Evolutionary conservation across 1,140 invertebrate species (phyloP), one percentile per base, ranked within the genome.

Genomic region (Belonocnema kinseyi): DNA sequence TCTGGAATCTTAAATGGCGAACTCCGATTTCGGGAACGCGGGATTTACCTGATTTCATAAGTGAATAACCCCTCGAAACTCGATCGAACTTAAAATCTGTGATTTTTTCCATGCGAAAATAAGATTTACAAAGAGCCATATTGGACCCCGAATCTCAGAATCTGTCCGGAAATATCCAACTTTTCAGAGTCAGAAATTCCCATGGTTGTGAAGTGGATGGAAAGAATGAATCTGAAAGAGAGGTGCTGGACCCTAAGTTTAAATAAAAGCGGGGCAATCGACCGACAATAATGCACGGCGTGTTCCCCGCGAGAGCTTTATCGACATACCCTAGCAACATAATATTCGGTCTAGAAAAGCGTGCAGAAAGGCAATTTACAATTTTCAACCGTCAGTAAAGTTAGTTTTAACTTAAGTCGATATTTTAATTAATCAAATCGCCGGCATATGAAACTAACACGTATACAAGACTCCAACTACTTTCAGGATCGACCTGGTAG

Each of bases 341-440:
- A 46, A 46, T 66, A 66, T 16, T 66, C 26, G n/a, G 61, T 66
- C 61, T 2, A 66, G 33, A 5, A 66, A 66, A 66, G 26, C 61
- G 26, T 66, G 26, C 40, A 66, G 14, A n/a, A 66, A 66, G 46
- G 33, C 61, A 66, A 12, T 46, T 66, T n/a, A n/a, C 16, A 66
- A 40, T 66, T 46, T 40, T 66, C 21, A 66, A 66, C 33, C 61
- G 61, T 66, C 11, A 66, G 61, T 66, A 66, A 66, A 66, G 61
- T 66, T 40, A 66, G 61, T 40, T 40, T 16, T 17, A 66, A 13
- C 14, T n/a, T n/a, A 66, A 66, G 61, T 46, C 26, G 61, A 66
- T 66, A 66, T 33, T 66, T 66, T 66, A 66, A 66, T 66, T 13
- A 66, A 66, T 40, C 61, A 14, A 16, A 66, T 46, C 33, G 40